These are phyloP conservation scores for Stenurella melanura DNA, from an alignment of 2,888 invertebrate genomes.

Conservation along the genomic window DNA sequence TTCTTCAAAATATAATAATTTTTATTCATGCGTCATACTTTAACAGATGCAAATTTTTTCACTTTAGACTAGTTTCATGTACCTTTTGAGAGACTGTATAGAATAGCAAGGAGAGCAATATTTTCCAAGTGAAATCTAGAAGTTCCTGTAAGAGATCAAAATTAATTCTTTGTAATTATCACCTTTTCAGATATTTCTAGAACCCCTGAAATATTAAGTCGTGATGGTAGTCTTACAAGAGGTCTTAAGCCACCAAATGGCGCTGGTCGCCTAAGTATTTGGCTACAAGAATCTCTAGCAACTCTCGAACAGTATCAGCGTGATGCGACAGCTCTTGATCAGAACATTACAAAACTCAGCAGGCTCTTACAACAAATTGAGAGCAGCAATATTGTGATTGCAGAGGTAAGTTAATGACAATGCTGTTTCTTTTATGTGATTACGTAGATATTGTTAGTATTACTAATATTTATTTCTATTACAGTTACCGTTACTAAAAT, in stretches of 20 bases:
- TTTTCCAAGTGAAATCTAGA: too few relatives aligned
- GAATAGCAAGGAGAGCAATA: too few relatives aligned
- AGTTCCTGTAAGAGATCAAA: too few relatives aligned
- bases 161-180: too few relatives aligned
- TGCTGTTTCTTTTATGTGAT: background rate
- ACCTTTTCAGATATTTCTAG: constrained; percentile 62
- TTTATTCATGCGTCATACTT: too few relatives aligned
- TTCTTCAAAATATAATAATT: too few relatives aligned
- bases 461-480: constrained; percentile 10
- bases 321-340: constrained; percentile 81
- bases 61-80: too few relatives aligned
- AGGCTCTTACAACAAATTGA: constrained; percentile 78
- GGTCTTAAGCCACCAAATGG: constrained; percentile 70
- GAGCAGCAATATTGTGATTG: constrained; percentile 55
- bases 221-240: constrained; percentile 72
- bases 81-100: too few relatives aligned
- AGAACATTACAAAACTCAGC: constrained; percentile 81
- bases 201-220: constrained; percentile 70
- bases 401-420: constrained; percentile 56
- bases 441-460: background rate
- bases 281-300: constrained; percentile 82
- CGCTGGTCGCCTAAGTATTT: constrained; percentile 77
- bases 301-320: constrained; percentile 79
- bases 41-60: too few relatives aligned
- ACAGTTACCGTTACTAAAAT: constrained; percentile 11